A percentile compares a stretch with the other conserved stretches of the same genome.
These are phyloP conservation scores for Eupsilia transversa DNA, from an alignment of 2,888 invertebrate species.

Conservation along the genomic window DNA sequence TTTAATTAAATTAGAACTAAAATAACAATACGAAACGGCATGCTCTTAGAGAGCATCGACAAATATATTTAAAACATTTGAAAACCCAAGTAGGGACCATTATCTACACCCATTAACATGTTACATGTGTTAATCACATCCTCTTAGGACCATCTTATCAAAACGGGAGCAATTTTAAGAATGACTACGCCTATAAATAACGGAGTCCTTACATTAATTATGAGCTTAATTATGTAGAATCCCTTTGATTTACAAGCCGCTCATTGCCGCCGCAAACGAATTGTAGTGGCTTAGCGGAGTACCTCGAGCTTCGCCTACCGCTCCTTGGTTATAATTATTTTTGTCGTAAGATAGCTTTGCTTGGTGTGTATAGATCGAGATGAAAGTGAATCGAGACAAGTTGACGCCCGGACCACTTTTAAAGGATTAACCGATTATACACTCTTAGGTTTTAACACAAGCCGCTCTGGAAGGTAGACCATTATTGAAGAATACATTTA, in stretches of 20 bases:
- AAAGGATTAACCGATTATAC: slow-evolving; percentile 81
- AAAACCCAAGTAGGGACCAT: slow-evolving; percentile 73
- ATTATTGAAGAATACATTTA: slow-evolving; percentile 21
- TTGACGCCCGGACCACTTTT: slow-evolving; percentile 83
- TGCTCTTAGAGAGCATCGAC: slow-evolving; percentile 49
- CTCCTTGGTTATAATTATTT: slow-evolving; percentile 87
- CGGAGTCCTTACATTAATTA: slow-evolving; percentile 89
- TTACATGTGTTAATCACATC: slow-evolving; percentile 87
- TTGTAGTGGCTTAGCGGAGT: slow-evolving; percentile 88
- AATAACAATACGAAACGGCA: slow-evolving; percentile 59
- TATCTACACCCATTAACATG: slow-evolving; percentile 84
- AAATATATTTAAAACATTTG: slow-evolving; percentile 65
- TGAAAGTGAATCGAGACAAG: slow-evolving; percentile 87
- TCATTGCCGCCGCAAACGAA: slow-evolving; percentile 89
- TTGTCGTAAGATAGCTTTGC: slow-evolving; percentile 82
- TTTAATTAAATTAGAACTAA: slow-evolving; percentile 70
- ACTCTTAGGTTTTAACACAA: slow-evolving; percentile 62
- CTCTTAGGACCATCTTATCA: slow-evolving; percentile 83
- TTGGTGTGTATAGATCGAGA: slow-evolving; percentile 80
- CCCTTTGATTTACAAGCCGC: slow-evolving; percentile 90
- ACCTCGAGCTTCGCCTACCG: slow-evolving; percentile 83
- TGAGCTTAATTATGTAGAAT: slow-evolving; percentile 90
- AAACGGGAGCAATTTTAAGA: slow-evolving; percentile 89
- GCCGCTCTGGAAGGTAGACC: slow-evolving; percentile 4
- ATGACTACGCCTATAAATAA: slow-evolving; percentile 89